Evolutionary conservation across 2,888 invertebrate genomes (phyloP), one percentile per base, ranked within the genome.

Genomic region (Drosophila quasianomalipes): DNA sequence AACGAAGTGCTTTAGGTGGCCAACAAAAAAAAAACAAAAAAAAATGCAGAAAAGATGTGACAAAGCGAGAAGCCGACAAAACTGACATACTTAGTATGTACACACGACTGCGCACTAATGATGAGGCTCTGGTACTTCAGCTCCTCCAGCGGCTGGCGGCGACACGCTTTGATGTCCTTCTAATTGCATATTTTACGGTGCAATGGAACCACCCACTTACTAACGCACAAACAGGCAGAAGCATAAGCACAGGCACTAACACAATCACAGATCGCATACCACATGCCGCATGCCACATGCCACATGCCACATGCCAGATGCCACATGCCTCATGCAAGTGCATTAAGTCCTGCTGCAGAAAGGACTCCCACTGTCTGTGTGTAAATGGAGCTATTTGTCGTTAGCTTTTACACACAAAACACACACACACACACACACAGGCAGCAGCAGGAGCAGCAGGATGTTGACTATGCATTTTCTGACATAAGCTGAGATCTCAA

Each of bases 121-220:
- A 80, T 70, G 77, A 68, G 72, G 53, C 14, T 39, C 63, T 41
- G 62, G 44, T 58, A 52, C 79, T 79, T 70, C 65, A 68, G 53
- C 57, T 37, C 37, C 61, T 37, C 33, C 60, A 75, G 57, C 47
- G 65, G 72, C 71, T 71, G 58, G 72, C 78, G 78, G 78, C 65
- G 54, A 49, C 54, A 39, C 59, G 81, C 88, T 88, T 90, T 88
- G 88, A 88, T 88, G 90, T 90, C 74, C 81, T 85, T 87, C 87
- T 87, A 87, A 88, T 88, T 90, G 87, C 87, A 88, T 88, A 88
- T 88, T 89, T 88, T 89, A 88, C 83, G 85, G 88, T 79, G 88
- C 86, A 80, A 76, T 78, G 80, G 75, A 83, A 75, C 79, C 71
- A 66, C 64, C 68, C 81, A 80, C 68, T 60, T 60, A 72, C 68